Evolutionary conservation across 2,888 invertebrate genomes (phyloP).

Genomic region (Beris chalybata): DNA sequence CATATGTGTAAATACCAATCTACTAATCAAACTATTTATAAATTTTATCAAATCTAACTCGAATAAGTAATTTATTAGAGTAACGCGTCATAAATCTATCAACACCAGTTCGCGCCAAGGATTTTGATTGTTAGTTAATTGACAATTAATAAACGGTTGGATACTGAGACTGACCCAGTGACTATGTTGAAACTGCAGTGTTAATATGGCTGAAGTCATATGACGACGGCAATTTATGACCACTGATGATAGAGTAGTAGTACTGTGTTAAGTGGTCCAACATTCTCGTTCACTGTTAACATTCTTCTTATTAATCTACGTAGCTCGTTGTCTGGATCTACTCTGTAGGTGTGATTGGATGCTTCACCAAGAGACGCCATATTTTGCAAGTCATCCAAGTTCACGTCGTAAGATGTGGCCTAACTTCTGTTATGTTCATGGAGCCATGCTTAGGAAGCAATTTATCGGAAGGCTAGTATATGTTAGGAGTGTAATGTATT

Average conservation of each 20-base stretch:
- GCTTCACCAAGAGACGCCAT: not conserved
- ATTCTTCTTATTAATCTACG: no score
- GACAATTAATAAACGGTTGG: slow-evolving; percentile 36
- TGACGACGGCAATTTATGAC: no score
- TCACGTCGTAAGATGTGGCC: slow-evolving; percentile 1
- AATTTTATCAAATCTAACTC: no score
- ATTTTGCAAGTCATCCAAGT: slow-evolving; percentile 23
- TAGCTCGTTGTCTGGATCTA: slow-evolving; percentile 3
- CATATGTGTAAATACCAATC: no score
- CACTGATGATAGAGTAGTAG: no score
- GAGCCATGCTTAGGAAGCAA: slow-evolving; percentile 7
- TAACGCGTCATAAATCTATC: slow-evolving; percentile 38
- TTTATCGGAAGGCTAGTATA: no score
- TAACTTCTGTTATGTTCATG: not conserved
- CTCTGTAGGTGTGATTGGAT: not conserved
- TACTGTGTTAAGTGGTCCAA: no score
- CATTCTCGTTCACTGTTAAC: no score
- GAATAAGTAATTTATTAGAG: slow-evolving; percentile 30
- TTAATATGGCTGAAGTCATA: no score
- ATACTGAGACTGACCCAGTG: slow-evolving; percentile 16
- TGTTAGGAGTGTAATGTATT: no score
- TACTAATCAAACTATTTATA: no score
- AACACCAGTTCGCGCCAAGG: slow-evolving; percentile 33
- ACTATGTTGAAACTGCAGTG: slow-evolving; percentile 8
- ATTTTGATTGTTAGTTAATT: slow-evolving; percentile 37